Evolutionary conservation across 2,888 invertebrate species (phyloP).

Genomic region (Eupsilia transversa): DNA sequence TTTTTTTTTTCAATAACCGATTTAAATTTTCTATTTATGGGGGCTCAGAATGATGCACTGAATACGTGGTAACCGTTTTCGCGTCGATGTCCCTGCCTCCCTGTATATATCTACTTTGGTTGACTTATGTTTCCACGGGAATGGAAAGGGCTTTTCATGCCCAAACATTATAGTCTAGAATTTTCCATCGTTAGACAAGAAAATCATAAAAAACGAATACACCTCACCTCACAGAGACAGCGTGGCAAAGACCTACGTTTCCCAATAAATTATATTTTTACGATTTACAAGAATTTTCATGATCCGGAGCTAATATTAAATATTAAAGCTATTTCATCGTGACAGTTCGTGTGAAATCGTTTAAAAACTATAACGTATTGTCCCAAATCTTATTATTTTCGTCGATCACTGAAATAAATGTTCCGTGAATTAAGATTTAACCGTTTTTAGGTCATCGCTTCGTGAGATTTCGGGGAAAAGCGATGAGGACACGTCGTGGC

Average conservation of each 20-base stretch:
- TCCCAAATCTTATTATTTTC: constrained; percentile 40
- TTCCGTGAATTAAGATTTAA: constrained; percentile 40
- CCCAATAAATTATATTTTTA: constrained; percentile 48
- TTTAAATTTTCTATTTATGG: too few relatives aligned
- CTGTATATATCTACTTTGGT: too few relatives aligned
- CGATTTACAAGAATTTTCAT: constrained; percentile 20
- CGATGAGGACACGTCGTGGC: constrained; percentile 37
- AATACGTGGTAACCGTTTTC: too few relatives aligned
- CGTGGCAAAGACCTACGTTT: constrained; percentile 57
- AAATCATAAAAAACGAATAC: constrained; percentile 7
- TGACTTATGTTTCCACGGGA: background rate
- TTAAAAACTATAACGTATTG: constrained; percentile 30
- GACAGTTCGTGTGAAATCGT: constrained; percentile 42
- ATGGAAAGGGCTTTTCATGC: background rate
- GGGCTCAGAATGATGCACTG: too few relatives aligned
- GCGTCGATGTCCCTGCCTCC: too few relatives aligned
- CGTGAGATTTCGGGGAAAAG: constrained; percentile 55
- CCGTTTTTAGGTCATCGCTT: constrained; percentile 63
- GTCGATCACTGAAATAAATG: constrained; percentile 41
- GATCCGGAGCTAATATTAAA: constrained; percentile 8
- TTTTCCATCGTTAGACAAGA: background rate
- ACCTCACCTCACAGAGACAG: constrained; percentile 35
- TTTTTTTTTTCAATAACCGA: too few relatives aligned
- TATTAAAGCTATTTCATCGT: constrained; percentile 11
- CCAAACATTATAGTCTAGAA: background rate